These are phyloP conservation scores for Leistus spinibarbis DNA, from an alignment of 2,888 invertebrate species.

Conservation along the genomic window DNA sequence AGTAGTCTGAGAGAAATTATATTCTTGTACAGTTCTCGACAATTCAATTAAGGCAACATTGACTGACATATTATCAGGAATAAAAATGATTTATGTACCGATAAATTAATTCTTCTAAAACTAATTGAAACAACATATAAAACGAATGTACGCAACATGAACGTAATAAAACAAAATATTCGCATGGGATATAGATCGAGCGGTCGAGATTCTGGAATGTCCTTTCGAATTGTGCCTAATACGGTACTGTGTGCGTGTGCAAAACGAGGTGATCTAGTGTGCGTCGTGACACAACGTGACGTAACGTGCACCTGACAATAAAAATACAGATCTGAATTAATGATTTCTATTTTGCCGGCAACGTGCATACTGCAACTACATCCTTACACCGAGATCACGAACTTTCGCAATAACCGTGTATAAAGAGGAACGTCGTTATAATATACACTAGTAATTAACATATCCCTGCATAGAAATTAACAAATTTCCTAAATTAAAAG, in stretches of 20 bases:
- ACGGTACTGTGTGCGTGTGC: conserved; percentile 15
- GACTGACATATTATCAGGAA: too few species aligned
- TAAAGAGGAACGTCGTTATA: not conserved
- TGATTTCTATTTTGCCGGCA: not conserved
- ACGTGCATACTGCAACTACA: not conserved
- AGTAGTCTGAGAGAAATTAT: too few species aligned
- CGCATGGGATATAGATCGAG: not conserved
- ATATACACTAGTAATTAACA: not conserved
- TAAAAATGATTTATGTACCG: too few species aligned
- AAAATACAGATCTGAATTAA: not conserved
- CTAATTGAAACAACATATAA: conserved; percentile 14
- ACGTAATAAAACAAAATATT: not conserved
- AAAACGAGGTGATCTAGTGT: conserved; percentile 7
- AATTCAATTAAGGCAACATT: too few species aligned
- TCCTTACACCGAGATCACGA: not conserved
- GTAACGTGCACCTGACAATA: conserved; percentile 21
- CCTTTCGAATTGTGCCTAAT: conserved; percentile 13
- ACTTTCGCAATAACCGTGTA: not conserved
- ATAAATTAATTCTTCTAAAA: too few species aligned
- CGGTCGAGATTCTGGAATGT: too few species aligned
- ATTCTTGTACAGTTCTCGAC: too few species aligned
- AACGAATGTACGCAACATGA: too few species aligned
- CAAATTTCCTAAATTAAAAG: too few species aligned
- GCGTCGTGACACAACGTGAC: conserved; percentile 17
- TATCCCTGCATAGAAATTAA: not conserved